A percentile compares a stretch with the other conserved stretches of the same genome.
Evolutionary conservation across 2,888 invertebrate genomes (phyloP).

Genomic region (Meganola albula): DNA sequence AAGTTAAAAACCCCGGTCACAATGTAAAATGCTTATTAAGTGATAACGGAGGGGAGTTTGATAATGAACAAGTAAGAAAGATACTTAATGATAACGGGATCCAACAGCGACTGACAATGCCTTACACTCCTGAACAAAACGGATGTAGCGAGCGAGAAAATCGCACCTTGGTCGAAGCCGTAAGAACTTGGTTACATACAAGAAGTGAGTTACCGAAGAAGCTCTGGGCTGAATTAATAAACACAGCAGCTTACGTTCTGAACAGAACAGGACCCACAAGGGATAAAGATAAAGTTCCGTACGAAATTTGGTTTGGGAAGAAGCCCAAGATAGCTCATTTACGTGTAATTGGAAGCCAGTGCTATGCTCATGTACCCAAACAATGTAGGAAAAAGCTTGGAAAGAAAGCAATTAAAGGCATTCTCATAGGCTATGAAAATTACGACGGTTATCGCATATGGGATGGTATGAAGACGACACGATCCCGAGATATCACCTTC

Average conservation of each 20-base stretch:
- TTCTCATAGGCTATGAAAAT: conserved; percentile 5
- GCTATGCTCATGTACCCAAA: conserved; percentile 1
- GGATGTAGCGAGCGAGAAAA: conserved; percentile 31
- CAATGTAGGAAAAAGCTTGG: conserved; percentile 7
- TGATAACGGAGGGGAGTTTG: conserved; percentile 1
- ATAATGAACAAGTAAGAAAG: neutral
- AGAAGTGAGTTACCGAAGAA: conserved; percentile 8
- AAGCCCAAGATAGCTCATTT: conserved; percentile 7
- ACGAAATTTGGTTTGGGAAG: conserved; percentile 10
- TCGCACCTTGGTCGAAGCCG: conserved; percentile 25
- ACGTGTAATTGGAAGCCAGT: conserved; percentile 1
- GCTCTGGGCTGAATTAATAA: conserved; percentile 13
- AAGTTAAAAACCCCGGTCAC: neutral
- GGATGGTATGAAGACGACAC: no score
- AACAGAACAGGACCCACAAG: conserved; percentile 9
- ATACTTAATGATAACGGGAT: neutral
- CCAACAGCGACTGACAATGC: conserved; percentile 5
- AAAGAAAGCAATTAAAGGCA: conserved; percentile 7
- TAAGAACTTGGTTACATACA: conserved; percentile 16
- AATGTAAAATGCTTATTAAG: neutral
- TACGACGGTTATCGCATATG: conserved; percentile 7
- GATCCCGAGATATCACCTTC: no score
- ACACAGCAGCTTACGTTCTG: conserved; percentile 11
- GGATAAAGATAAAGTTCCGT: conserved; percentile 6
- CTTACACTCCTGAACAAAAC: conserved; percentile 34